Conservation (phyloP, 35 echinoderm and acorn worm species). For the Patiria miniata region DNA sequence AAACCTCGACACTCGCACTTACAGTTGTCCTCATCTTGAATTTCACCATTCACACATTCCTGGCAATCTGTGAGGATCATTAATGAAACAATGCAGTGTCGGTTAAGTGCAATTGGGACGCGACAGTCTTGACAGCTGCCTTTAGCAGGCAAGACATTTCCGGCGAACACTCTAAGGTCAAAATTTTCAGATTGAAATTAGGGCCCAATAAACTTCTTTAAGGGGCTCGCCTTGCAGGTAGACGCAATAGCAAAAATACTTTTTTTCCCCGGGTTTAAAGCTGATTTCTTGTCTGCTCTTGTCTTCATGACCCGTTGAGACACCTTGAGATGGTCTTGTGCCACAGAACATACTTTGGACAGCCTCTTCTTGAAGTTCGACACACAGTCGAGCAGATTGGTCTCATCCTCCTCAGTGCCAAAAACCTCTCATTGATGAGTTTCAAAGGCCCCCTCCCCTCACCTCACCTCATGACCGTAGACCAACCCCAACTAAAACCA, state of each 20-base stretch:
- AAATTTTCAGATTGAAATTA: no score
- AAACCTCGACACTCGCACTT: neutral
- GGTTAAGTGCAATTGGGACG: no score
- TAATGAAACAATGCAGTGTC: no score
- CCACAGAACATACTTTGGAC: constrained; percentile 22
- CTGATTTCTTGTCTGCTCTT: constrained; percentile 34
- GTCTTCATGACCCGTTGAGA: constrained; percentile 46
- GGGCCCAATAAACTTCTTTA: no score
- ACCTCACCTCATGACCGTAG: constrained; percentile 37
- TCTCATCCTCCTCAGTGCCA: neutral
- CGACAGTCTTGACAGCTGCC: no score
- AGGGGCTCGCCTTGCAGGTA: constrained; percentile 8
- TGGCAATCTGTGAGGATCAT: neutral
- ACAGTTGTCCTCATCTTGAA: neutral
- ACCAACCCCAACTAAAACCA: constrained; percentile 24
- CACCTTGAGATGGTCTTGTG: constrained; percentile 19
- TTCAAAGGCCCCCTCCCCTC: constrained; percentile 24
- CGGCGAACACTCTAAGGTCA: no score
- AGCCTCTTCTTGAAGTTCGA: constrained; percentile 35
- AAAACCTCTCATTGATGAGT: constrained; percentile 36
- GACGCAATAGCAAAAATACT: constrained; percentile 19
- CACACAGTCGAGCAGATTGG: constrained; percentile 54
- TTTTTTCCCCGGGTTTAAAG: constrained; percentile 39
- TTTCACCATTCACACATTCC: neutral
- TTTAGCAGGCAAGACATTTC: no score